These are phyloP conservation scores for Mimas tiliae DNA, from an alignment of 2,888 invertebrate genomes.

Conservation along the genomic window DNA sequence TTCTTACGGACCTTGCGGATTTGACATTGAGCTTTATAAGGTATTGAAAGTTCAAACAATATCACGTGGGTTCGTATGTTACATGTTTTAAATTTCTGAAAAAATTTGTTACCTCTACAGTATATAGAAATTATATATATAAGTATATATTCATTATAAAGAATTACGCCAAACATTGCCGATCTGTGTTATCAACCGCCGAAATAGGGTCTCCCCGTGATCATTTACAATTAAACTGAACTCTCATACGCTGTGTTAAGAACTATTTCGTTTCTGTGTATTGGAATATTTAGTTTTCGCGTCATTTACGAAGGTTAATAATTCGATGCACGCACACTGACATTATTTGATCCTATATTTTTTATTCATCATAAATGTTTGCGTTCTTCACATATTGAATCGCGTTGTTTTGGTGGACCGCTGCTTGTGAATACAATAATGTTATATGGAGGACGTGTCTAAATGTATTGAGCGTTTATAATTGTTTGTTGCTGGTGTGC, in stretches of 20 bases:
- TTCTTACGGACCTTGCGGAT: conserved; percentile 2
- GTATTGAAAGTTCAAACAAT: conserved; percentile 23
- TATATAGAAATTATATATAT: too few relatives aligned
- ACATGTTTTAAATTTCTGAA: background rate
- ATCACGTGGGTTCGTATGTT: conserved; percentile 10
- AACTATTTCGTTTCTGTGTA: background rate
- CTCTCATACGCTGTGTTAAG: background rate
- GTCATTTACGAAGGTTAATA: conserved; percentile 6
- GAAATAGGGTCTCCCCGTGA: background rate
- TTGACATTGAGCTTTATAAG: conserved; percentile 27
- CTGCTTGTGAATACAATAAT: background rate
- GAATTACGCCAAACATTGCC: background rate
- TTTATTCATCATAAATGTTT: conserved; percentile 13
- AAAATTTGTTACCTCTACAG: conserved; percentile 11
- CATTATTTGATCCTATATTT: background rate
- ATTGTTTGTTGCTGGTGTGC: conserved; percentile 16
- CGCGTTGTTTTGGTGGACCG: background rate
- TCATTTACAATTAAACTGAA: background rate
- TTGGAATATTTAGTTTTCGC: conserved; percentile 1
- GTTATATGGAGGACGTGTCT: conserved; percentile 8
- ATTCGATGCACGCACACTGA: conserved; percentile 9
- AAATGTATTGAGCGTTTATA: background rate
- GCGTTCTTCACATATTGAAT: conserved; percentile 8
- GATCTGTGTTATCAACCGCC: conserved; percentile 17
- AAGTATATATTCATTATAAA: too few relatives aligned